A percentile compares a stretch with the other conserved stretches of the same genome.
Evolutionary conservation across 2,888 invertebrate genomes (phyloP).

Genomic region (Acanthosoma haemorrhoidale): DNA sequence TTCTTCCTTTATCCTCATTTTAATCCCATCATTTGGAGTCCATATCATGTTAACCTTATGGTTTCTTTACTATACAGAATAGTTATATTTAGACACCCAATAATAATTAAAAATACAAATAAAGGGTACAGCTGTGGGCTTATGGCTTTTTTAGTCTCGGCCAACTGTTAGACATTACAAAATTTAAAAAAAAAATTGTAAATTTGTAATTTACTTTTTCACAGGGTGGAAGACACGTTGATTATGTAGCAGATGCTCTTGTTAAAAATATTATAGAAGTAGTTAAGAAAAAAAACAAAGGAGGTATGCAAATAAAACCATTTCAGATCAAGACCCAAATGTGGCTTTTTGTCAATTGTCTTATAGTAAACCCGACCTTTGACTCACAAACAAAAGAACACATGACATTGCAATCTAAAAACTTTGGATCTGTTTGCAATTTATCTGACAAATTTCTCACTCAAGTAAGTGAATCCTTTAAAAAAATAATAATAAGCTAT

Average conservation of each 20-base stretch:
- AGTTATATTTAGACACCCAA: too few relatives aligned
- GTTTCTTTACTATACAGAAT: too few relatives aligned
- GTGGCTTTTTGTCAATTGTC: constrained; percentile 95
- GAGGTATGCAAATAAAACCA: constrained; percentile 83
- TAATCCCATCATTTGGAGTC: too few relatives aligned
- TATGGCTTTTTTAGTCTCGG: too few relatives aligned
- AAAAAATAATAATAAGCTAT: too few relatives aligned
- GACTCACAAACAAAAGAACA: constrained; percentile 99
- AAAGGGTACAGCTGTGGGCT: too few relatives aligned
- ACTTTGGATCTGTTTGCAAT: constrained; percentile 89
- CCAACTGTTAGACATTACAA: too few relatives aligned
- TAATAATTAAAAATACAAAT: too few relatives aligned
- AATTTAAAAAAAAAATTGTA: too few relatives aligned
- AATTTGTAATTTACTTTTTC: too few relatives aligned
- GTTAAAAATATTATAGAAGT: constrained; percentile 83
- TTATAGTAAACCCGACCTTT: constrained; percentile 98
- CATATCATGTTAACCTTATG: too few relatives aligned
- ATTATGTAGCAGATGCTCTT: constrained; percentile 85
- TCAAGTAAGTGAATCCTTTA: constrained; percentile 48
- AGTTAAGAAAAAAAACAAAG: constrained; percentile 86
- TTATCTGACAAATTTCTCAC: constrained; percentile 83
- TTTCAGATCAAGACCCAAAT: constrained; percentile 93
- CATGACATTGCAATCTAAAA: constrained; percentile 92
- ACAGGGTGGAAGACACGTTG: constrained; percentile 91
- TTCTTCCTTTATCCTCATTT: too few relatives aligned